phyloP scores from a whole-genome alignment of 2,888 invertebrate species.

The Hydriomena furcata region DNA sequence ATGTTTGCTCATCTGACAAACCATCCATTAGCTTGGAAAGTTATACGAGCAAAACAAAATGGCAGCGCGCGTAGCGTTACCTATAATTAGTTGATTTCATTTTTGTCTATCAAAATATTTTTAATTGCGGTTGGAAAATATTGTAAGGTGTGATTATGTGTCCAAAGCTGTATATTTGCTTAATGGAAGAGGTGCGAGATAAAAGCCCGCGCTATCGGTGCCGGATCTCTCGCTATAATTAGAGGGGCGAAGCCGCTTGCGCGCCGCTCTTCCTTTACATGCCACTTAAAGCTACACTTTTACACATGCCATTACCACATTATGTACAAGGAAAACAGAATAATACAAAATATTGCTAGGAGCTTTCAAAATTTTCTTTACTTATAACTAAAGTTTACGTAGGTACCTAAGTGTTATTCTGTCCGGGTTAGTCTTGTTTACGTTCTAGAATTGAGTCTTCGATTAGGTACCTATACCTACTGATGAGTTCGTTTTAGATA shows the following conservation, averaged over 20 bases:
- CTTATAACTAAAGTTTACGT: no score
- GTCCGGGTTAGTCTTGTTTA: no score
- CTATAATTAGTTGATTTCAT: slow-evolving; percentile 65
- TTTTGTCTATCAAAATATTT: slow-evolving; percentile 82
- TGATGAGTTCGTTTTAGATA: neutral
- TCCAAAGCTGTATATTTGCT: slow-evolving; percentile 81
- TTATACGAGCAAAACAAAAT: slow-evolving; percentile 53
- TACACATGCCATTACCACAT: slow-evolving; percentile 56
- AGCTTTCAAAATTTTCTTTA: neutral
- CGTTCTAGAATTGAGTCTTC: no score
- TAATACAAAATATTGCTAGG: slow-evolving; percentile 1
- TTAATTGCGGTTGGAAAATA: slow-evolving; percentile 77
- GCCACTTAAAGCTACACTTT: slow-evolving; percentile 79
- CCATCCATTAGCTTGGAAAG: slow-evolving; percentile 63
- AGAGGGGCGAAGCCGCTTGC: slow-evolving; percentile 63
- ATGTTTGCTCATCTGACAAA: slow-evolving; percentile 63
- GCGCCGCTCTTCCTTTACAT: slow-evolving; percentile 57
- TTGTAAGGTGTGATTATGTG: slow-evolving; percentile 73
- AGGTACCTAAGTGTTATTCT: no score
- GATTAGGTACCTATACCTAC: no score
- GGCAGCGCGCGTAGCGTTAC: slow-evolving; percentile 52
- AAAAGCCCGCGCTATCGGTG: slow-evolving; percentile 77
- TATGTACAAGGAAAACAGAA: slow-evolving; percentile 49
- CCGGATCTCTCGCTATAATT: slow-evolving; percentile 72
- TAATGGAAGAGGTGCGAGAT: slow-evolving; percentile 81